Evolutionary conservation across 2,797 vertebrate genomes (phyloP).

Genomic region (Mus spretus): DNA sequence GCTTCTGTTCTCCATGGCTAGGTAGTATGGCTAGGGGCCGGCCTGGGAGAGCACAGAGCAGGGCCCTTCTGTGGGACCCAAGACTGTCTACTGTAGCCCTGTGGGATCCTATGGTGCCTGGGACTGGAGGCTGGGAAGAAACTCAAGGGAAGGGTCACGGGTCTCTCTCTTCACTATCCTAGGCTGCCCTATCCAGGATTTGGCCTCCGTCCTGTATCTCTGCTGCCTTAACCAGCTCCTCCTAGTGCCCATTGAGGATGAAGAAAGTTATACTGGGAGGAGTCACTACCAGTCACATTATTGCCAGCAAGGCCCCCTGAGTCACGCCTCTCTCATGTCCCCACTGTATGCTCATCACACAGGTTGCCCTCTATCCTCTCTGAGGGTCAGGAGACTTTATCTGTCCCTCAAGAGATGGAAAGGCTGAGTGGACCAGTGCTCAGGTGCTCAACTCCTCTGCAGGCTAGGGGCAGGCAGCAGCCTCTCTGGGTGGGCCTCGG

Average conservation of each 20-base stretch:
- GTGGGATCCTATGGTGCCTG: neutral
- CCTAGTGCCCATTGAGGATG: neutral
- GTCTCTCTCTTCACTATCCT: neutral
- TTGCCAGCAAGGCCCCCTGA: neutral
- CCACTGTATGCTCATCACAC: neutral
- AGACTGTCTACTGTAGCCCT: neutral
- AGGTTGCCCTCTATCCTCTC: neutral
- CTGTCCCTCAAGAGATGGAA: neutral
- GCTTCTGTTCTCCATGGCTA: neutral
- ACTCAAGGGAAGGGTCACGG: no score
- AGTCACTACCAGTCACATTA: neutral
- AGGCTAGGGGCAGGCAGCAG: neutral
- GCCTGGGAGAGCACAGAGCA: neutral
- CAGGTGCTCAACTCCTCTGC: neutral
- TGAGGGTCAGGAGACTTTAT: neutral
- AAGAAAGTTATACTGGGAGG: neutral
- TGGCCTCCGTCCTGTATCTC: neutral
- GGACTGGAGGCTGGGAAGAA: neutral
- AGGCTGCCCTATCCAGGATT: neutral
- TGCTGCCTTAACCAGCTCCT: neutral
- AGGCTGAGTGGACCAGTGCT: neutral
- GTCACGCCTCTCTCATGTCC: neutral
- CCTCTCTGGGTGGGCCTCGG: neutral
- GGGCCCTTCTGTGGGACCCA: neutral
- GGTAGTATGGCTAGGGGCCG: neutral